Evolutionary conservation across 37 sponge, comb jelly and placozoan species (phyloP).

Genomic region (Beroe ovata): DNA sequence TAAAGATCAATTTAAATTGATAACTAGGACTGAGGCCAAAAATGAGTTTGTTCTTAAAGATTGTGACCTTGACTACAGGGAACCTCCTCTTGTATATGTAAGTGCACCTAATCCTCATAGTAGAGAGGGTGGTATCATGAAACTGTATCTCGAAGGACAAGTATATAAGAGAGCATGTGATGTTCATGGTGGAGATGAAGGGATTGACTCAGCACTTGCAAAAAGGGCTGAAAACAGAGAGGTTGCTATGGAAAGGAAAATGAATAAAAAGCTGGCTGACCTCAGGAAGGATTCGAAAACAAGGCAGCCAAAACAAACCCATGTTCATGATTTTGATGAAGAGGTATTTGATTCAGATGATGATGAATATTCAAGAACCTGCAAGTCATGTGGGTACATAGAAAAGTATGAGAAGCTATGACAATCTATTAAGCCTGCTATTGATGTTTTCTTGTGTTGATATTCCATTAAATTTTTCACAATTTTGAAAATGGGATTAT

Average conservation of each 20-base stretch:
- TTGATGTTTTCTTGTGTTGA: too few species aligned
- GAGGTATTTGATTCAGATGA: constrained; percentile 15
- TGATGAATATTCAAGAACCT: constrained; percentile 37
- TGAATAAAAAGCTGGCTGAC: constrained; percentile 24
- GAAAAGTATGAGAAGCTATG: constrained; percentile 33
- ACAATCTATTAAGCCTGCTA: too few species aligned
- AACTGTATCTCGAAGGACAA: constrained; percentile 20
- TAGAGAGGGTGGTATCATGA: background rate
- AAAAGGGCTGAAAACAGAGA: constrained; percentile 31
- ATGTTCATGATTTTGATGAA: constrained; percentile 57
- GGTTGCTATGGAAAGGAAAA: background rate
- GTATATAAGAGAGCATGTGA: constrained; percentile 58
- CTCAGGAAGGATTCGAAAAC: background rate
- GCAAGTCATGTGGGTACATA: constrained; percentile 12
- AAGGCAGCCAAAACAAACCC: background rate
- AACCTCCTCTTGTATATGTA: background rate
- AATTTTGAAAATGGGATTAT: too few species aligned
- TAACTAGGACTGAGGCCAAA: constrained; percentile 47
- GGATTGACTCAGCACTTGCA: constrained; percentile 14
- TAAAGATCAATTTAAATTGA: constrained; percentile 58
- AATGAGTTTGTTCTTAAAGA: constrained; percentile 59
- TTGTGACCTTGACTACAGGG: constrained; percentile 32
- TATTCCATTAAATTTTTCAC: too few species aligned
- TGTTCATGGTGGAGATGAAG: constrained; percentile 66
- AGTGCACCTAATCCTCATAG: constrained; percentile 58